phyloP scores from a whole-genome alignment of 1,140 invertebrate species.

The Leptinotarsa texana region DNA sequence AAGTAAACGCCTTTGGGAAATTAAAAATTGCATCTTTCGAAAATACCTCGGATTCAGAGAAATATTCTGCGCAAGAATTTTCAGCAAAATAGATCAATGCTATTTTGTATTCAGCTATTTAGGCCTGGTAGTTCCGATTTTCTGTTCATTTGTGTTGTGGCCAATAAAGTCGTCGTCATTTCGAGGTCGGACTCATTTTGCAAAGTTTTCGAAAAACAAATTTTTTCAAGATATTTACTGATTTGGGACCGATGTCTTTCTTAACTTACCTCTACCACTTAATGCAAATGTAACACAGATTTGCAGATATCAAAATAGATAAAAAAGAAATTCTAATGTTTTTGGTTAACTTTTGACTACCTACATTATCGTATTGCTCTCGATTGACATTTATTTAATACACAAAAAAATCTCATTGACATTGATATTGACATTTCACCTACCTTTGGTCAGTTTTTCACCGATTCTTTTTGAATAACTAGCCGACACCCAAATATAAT shows the following conservation, averaged over 20 bases:
- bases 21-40: too few species aligned
- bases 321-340: constrained; percentile 42
- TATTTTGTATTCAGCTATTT: too few species aligned
- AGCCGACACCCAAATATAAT: constrained; percentile 46
- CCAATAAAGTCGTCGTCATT: too few species aligned
- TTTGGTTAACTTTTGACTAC: constrained; percentile 44
- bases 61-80: too few species aligned
- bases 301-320: constrained; percentile 54
- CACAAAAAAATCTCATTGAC: constrained; percentile 53
- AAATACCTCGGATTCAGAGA: too few species aligned
- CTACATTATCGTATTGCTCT: constrained; percentile 56
- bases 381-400: constrained; percentile 53
- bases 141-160: too few species aligned
- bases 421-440: constrained; percentile 56
- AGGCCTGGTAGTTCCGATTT: too few species aligned
- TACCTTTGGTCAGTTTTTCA: constrained; percentile 54
- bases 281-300: constrained; percentile 52
- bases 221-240: constrained; percentile 17
- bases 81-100: too few species aligned
- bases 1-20: too few species aligned
- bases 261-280: constrained; percentile 47
- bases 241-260: constrained; percentile 38
- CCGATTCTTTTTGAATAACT: constrained; percentile 32
- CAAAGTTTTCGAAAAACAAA: not conserved
- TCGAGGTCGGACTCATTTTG: too few species aligned